Percentiles rank a stretch among this genome's conserved stretches.
These are phyloP conservation scores for Hydraecia micacea DNA, from an alignment of 2,888 invertebrate genomes.

Conservation along the genomic window DNA sequence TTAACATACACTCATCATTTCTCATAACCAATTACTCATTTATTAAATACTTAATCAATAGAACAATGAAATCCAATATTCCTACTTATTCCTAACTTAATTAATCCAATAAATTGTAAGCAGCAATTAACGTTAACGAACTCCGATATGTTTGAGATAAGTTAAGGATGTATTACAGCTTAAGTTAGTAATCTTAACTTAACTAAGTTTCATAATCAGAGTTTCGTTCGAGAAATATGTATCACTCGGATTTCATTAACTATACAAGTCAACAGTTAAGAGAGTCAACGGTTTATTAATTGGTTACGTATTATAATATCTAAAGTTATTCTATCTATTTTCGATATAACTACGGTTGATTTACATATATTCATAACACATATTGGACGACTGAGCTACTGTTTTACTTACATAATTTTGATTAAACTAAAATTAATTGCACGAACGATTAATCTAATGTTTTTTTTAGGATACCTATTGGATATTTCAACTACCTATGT, in stretches of 20 bases:
- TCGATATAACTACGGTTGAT: no score
- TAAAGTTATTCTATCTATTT: no score
- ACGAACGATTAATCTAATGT: no score
- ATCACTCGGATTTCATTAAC: conserved; percentile 30
- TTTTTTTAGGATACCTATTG: no score
- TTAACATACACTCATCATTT: neutral
- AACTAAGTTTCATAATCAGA: conserved; percentile 37
- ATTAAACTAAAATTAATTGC: no score
- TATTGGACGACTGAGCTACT: no score
- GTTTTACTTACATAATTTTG: no score
- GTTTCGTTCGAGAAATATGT: conserved; percentile 28
- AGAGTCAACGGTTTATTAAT: neutral
- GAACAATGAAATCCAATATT: conserved; percentile 20
- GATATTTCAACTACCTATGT: no score
- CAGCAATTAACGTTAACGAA: conserved; percentile 44
- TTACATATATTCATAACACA: no score
- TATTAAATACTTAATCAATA: conserved; percentile 2
- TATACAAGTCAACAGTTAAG: neutral
- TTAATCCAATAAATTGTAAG: conserved; percentile 40
- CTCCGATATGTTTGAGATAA: conserved; percentile 46
- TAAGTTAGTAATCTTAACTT: conserved; percentile 47
- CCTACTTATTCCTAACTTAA: conserved; percentile 27
- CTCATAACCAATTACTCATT: neutral
- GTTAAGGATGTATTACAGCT: conserved; percentile 44
- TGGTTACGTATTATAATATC: no score